phyloP scores from a whole-genome alignment of 2,113 vertebrate genomes.

The Phycodurus eques region DNA sequence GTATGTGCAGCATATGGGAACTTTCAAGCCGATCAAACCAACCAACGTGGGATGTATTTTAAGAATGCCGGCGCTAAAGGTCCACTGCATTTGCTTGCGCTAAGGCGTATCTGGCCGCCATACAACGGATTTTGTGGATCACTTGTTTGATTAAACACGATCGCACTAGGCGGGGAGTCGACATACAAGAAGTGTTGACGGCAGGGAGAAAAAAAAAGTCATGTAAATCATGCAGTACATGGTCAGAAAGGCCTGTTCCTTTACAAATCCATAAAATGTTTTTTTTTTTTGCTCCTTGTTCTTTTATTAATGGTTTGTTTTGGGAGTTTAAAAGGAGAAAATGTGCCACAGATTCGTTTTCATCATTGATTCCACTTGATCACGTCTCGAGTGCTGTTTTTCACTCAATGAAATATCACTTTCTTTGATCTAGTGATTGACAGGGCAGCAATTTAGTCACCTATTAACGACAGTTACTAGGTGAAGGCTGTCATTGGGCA shows the following conservation, averaged over 20 bases:
- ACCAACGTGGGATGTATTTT: conserved; percentile 40
- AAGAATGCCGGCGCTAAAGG: conserved; percentile 51
- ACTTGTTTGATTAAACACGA: conserved; percentile 74
- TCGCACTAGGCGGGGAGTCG: conserved; percentile 48
- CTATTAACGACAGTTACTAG: neutral
- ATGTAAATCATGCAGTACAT: conserved; percentile 8
- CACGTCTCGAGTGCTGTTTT: neutral
- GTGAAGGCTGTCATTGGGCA: neutral
- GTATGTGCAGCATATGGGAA: conserved; percentile 2
- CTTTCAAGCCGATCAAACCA: conserved; percentile 10
- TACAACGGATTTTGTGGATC: conserved; percentile 58
- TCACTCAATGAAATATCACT: neutral
- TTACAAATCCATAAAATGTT: neutral
- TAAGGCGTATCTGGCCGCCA: conserved; percentile 52
- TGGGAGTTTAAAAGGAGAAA: neutral
- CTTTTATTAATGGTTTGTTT: neutral
- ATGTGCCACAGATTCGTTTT: neutral
- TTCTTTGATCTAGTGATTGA: neutral
- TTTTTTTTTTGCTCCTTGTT: neutral
- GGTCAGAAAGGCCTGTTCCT: neutral
- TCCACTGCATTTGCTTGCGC: conserved; percentile 61
- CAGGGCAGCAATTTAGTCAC: neutral
- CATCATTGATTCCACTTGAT: neutral
- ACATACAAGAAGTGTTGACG: conserved; percentile 39
- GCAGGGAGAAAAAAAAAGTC: conserved; percentile 26